phyloP scores from a whole-genome alignment of 2,797 vertebrate species.

The Sparidentex hasta region DNA sequence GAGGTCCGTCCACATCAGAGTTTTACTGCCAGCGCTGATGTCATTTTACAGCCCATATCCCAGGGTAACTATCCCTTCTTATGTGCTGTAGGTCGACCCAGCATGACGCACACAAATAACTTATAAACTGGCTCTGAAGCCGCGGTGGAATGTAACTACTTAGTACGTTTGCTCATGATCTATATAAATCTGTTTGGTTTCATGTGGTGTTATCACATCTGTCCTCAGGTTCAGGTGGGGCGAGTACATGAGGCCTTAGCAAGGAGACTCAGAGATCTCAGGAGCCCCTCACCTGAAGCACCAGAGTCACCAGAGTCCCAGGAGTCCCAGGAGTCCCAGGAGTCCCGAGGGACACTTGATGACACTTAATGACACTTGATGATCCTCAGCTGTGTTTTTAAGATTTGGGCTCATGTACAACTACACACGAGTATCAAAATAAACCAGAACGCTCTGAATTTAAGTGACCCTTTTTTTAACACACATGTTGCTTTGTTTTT shows the following conservation, averaged over 20 bases:
- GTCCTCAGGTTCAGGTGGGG: background rate
- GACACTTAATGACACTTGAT: background rate
- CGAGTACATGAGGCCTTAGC: accelerated
- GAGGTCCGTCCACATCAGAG: no score
- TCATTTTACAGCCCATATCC: background rate
- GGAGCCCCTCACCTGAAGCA: background rate
- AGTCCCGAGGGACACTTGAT: no score
- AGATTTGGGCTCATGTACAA: background rate
- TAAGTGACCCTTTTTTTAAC: background rate
- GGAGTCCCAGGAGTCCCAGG: no score
- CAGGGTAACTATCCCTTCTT: background rate
- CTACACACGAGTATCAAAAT: constrained; percentile 3
- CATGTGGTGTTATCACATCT: background rate
- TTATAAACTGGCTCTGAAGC: no score
- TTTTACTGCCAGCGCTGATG: background rate
- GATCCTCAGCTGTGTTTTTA: background rate
- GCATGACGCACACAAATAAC: no score
- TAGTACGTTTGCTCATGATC: no score
- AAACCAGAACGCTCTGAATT: constrained; percentile 23
- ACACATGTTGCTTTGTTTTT: background rate
- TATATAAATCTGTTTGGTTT: background rate
- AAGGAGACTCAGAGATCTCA: background rate
- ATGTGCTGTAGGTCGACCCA: background rate
- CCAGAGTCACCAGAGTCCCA: no score
- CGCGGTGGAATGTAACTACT: no score